Base-by-base conservation (phyloP, 2,113 vertebrate genomes). In the Gymnarchus niloticus region DNA sequence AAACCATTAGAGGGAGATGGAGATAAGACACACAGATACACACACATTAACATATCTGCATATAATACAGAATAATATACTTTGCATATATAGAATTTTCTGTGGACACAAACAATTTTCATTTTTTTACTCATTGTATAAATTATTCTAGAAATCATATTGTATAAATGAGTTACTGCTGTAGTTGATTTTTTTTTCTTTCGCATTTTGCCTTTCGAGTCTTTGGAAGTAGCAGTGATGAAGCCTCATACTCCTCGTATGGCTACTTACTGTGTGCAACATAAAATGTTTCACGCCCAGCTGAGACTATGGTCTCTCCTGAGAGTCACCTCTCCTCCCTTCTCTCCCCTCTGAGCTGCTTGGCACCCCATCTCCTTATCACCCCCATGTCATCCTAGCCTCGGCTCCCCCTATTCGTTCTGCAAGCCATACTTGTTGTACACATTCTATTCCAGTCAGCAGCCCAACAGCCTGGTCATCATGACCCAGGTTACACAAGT, bases 1-100 rank as follows among this genome's bases (percentile, higher is more conserved):
- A 81, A 81, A 49, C 80, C 80, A 81, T 81, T 81, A 81, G 80
- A 81, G 80, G 80, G 80, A 81, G 78, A 52, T 81, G 78, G 48
- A 52, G 49, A 54, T 81, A 19, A 54, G n/a, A 54, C 51, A 1
- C n/a, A 17, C 51, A 33, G 5, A 2, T 48, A n/a, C 65, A 73
- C 28, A 73, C 65, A 21, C 4, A 12, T 9, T 73, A 33, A 37
- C 65, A 17, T 73, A 73, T 69, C 28, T 69, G 25, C 59, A 77
- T 23, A 77, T 77, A 37, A 77, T 77, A 44, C 41, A 7, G 17
- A 41, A 77, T 77, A 77, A 77, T n/a, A n/a, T n/a, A 65, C 41
- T 73, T 73, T 17, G 41, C 41, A 73, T 73, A 69, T 82, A 80
- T 49, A 10, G 54, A 56, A 52, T 82, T 33, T 82, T 56, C 28